Evolutionary conservation across 2,888 invertebrate genomes (phyloP).

Genomic region (Autographa gamma): DNA sequence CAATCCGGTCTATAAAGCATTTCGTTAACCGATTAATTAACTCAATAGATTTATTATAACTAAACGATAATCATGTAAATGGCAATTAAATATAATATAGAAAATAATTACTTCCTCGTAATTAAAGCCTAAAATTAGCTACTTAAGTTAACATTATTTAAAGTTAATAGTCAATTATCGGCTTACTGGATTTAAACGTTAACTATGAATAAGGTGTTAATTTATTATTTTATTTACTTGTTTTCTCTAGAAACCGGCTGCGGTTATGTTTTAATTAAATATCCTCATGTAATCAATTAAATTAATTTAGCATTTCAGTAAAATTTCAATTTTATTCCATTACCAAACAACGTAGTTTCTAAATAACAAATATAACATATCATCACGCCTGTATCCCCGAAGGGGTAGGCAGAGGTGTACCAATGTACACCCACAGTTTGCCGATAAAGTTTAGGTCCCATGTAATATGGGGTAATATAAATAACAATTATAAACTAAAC

Average conservation of each 20-base stretch:
- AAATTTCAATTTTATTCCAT: background rate
- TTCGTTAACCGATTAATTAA: slow-evolving; percentile 19
- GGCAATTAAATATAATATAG: slow-evolving; percentile 15
- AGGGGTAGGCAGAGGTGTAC: too few relatives aligned
- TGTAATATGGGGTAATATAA: too few relatives aligned
- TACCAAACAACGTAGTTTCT: background rate
- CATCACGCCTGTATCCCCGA: too few relatives aligned
- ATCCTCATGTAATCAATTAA: background rate
- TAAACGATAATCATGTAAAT: slow-evolving; percentile 2
- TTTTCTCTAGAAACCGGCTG: background rate
- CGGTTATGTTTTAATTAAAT: background rate
- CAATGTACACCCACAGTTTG: too few relatives aligned
- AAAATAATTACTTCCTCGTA: slow-evolving; percentile 25
- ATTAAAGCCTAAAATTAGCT: slow-evolving; percentile 17
- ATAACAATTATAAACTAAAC: too few relatives aligned
- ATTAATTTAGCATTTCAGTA: background rate
- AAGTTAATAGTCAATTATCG: slow-evolving; percentile 3
- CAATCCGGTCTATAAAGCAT: slow-evolving; percentile 6
- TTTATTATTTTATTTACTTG: slow-evolving; percentile 3
- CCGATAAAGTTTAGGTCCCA: too few relatives aligned
- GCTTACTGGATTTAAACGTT: background rate
- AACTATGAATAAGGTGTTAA: background rate
- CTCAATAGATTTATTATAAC: slow-evolving; percentile 3
- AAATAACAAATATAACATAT: too few relatives aligned
- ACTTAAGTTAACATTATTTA: slow-evolving; percentile 1